Evolutionary conservation across 2,888 invertebrate species (phyloP).

Genomic region (Eristalinus sepulchralis): DNA sequence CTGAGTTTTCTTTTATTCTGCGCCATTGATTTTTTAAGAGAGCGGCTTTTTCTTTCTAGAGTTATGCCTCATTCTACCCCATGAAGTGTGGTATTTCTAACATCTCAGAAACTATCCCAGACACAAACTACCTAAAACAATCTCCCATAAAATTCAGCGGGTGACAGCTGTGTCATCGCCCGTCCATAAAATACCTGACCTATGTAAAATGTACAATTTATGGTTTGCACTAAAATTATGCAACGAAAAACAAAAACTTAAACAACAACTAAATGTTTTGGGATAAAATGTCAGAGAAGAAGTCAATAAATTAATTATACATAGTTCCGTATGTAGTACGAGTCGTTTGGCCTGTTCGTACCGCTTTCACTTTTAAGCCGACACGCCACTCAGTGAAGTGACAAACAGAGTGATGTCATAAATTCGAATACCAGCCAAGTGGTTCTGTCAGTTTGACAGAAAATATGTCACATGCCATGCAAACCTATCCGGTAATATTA

Average conservation of each 20-base stretch:
- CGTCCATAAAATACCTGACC: slow-evolving; percentile 8
- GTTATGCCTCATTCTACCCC: too few relatives aligned
- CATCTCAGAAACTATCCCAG: too few relatives aligned
- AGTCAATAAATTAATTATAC: slow-evolving; percentile 5
- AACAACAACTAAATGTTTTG: background rate
- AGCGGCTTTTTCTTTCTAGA: too few relatives aligned
- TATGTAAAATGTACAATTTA: slow-evolving; percentile 25
- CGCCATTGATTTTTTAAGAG: too few relatives aligned
- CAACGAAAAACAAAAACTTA: background rate
- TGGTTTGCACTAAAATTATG: slow-evolving; percentile 5
- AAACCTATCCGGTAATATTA: background rate
- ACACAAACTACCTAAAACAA: too few relatives aligned
- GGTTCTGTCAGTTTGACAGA: slow-evolving; percentile 14
- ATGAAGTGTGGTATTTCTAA: too few relatives aligned
- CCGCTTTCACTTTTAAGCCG: slow-evolving; percentile 26
- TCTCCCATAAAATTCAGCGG: slow-evolving; percentile 29
- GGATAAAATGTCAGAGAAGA: slow-evolving; percentile 19
- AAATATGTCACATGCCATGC: background rate
- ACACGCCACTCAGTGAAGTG: background rate
- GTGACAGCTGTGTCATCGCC: slow-evolving; percentile 31
- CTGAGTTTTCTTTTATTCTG: too few relatives aligned
- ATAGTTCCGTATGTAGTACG: slow-evolving; percentile 27
- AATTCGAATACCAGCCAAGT: background rate
- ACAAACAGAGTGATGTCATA: background rate
- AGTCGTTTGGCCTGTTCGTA: slow-evolving; percentile 26